phyloP scores from a whole-genome alignment of 30 jellyfish, hydroid and myxozoan species.

The Turritopsis rubra region DNA sequence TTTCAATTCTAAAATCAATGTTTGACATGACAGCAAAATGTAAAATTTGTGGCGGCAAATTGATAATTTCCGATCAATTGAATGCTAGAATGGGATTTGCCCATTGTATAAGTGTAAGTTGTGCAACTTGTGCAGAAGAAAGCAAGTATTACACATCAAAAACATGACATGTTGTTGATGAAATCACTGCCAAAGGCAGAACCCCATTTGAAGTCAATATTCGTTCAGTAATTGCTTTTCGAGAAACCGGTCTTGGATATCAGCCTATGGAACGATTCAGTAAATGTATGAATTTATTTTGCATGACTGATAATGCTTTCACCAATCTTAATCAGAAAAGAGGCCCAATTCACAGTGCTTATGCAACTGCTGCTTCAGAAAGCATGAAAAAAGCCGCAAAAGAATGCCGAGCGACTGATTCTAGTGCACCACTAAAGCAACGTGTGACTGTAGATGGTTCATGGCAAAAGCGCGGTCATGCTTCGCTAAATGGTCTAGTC shows the following conservation, averaged over 20 bases:
- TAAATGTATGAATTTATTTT: constrained; percentile 21
- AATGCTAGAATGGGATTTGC: constrained; percentile 20
- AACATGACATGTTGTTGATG: not conserved
- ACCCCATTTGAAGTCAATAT: constrained; percentile 12
- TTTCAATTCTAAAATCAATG: constrained; percentile 6
- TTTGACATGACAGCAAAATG: constrained; percentile 1
- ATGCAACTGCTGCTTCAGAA: not conserved
- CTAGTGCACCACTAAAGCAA: not conserved
- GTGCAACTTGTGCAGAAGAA: constrained; percentile 10
- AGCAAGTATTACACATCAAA: not conserved
- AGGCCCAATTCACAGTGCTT: constrained; percentile 3
- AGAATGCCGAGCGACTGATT: not conserved
- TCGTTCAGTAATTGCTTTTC: constrained; percentile 16
- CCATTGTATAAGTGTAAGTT: constrained; percentile 9
- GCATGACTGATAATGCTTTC: constrained; percentile 22
- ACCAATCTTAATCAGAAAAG: constrained; percentile 12
- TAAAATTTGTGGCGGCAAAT: constrained; percentile 1
- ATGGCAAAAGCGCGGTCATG: constrained; percentile 27
- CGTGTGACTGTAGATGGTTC: constrained; percentile 20
- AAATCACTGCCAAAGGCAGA: not conserved
- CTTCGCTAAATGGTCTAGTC: constrained; percentile 15
- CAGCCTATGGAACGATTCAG: constrained; percentile 27
- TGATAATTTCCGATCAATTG: constrained; percentile 17
- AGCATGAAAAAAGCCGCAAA: constrained; percentile 10
- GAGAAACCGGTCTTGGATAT: constrained; percentile 22